These are phyloP conservation scores for Arion vulgaris DNA, from an alignment of 1,140 invertebrate genomes.

Conservation along the genomic window DNA sequence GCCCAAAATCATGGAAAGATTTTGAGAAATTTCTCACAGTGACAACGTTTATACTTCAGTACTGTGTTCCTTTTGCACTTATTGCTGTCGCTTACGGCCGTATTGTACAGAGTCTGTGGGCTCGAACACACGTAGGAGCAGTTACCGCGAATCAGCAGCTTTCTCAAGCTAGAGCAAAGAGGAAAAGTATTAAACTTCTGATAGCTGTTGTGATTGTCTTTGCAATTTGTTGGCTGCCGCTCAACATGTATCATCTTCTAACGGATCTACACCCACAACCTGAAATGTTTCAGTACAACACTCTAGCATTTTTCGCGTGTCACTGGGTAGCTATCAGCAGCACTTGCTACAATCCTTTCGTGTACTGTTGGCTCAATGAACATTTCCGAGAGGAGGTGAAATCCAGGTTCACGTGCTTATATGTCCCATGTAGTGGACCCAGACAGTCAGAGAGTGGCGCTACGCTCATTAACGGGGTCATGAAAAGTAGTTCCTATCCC, in stretches of 20 bases:
- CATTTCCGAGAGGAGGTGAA: conserved; percentile 66
- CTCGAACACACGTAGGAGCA: conserved; percentile 60
- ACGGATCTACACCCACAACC: conserved; percentile 73
- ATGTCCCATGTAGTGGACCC: conserved; percentile 15
- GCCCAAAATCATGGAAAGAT: conserved; percentile 52
- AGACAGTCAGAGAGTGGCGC: conserved; percentile 3
- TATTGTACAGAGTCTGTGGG: conserved; percentile 66
- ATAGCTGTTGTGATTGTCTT: conserved; percentile 74
- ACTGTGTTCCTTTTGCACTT: conserved; percentile 74
- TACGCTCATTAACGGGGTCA: not conserved
- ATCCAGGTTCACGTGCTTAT: conserved; percentile 56
- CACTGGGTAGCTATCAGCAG: conserved; percentile 76
- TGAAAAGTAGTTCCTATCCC: not conserved
- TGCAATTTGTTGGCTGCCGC: conserved; percentile 75
- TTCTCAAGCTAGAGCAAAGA: conserved; percentile 64
- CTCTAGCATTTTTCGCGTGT: conserved; percentile 72
- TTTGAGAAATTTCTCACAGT: conserved; percentile 72
- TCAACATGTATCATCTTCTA: conserved; percentile 75
- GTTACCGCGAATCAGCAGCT: conserved; percentile 63
- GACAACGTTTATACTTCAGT: conserved; percentile 74
- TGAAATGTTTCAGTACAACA: conserved; percentile 56
- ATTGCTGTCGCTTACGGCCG: conserved; percentile 71
- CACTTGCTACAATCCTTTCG: conserved; percentile 76
- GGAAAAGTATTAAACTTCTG: conserved; percentile 72
- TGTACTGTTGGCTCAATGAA: conserved; percentile 76